phyloP scores from a whole-genome alignment of 1,140 invertebrate genomes.

The Drosophila sproati region DNA sequence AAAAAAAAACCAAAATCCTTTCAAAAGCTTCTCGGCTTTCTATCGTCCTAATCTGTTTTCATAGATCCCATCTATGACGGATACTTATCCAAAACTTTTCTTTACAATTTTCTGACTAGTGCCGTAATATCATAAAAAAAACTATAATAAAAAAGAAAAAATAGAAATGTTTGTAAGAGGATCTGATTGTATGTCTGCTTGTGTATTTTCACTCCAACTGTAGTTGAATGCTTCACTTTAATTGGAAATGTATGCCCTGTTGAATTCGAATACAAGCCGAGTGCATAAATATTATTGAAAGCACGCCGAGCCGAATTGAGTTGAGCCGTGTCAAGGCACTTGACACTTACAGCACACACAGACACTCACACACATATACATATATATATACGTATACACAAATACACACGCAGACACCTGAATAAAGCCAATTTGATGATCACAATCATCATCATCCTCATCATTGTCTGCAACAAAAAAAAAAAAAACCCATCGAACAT shows the following conservation, averaged over 20 bases:
- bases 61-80: too few species aligned
- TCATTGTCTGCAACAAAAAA: slow-evolving; percentile 8
- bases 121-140: not conserved
- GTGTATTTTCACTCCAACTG: slow-evolving; percentile 48
- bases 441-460: slow-evolving; percentile 18
- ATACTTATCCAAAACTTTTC: not conserved
- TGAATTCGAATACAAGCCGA: slow-evolving; percentile 67
- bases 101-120: not conserved
- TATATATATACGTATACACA: too few species aligned
- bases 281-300: slow-evolving; percentile 81
- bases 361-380: not conserved
- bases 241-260: slow-evolving; percentile 80
- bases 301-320: slow-evolving; percentile 49
- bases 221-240: slow-evolving; percentile 79
- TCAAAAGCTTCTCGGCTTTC: too few species aligned
- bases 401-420: slow-evolving; percentile 30
- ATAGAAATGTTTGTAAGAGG: not conserved
- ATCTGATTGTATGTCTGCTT: slow-evolving; percentile 16
- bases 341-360: slow-evolving; percentile 56
- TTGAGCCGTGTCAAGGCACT: slow-evolving; percentile 55
- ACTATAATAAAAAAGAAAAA: not conserved
- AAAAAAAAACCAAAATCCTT: not conserved
- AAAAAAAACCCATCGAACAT: slow-evolving; percentile 27
- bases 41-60: too few species aligned
- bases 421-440: slow-evolving; percentile 43